Evolutionary conservation across 2,888 invertebrate genomes (phyloP).

Genomic region (Tribolium freemani): DNA sequence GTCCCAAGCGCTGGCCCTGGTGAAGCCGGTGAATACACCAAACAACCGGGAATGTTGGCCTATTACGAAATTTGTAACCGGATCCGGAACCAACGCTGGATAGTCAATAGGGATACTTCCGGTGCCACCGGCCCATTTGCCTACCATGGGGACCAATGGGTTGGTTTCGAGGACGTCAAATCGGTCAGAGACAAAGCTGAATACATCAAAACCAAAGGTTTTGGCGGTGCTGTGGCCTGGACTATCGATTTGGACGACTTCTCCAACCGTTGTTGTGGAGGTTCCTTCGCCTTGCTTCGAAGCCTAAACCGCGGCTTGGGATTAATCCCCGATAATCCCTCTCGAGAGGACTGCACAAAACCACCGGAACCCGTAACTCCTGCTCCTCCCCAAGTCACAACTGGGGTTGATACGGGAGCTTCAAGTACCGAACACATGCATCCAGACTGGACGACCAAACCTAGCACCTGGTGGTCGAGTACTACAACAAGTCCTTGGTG

Average conservation of each 20-base stretch:
- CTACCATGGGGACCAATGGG: slow-evolving; percentile 87
- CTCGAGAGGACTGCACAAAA: slow-evolving; percentile 75
- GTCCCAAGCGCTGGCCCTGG: slow-evolving; percentile 81
- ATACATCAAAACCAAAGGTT: slow-evolving; percentile 80
- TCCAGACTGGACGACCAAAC: slow-evolving; percentile 43
- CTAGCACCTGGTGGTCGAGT: slow-evolving; percentile 58
- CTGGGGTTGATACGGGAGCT: slow-evolving; percentile 74
- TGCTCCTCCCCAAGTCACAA: slow-evolving; percentile 80
- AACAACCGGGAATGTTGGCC: slow-evolving; percentile 89
- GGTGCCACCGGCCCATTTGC: slow-evolving; percentile 83
- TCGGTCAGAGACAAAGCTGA: slow-evolving; percentile 82
- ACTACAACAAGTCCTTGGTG: slow-evolving; percentile 63
- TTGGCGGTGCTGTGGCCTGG: slow-evolving; percentile 90
- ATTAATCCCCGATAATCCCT: slow-evolving; percentile 69
- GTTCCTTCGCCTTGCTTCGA: slow-evolving; percentile 82
- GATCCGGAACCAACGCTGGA: slow-evolving; percentile 79
- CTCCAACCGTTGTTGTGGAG: slow-evolving; percentile 85
- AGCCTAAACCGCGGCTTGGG: slow-evolving; percentile 85
- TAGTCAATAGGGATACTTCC: slow-evolving; percentile 70
- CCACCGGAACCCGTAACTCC: slow-evolving; percentile 83
- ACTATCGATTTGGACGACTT: slow-evolving; percentile 92
- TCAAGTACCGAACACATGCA: slow-evolving; percentile 48
- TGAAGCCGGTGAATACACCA: slow-evolving; percentile 83
- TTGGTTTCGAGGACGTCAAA: slow-evolving; percentile 87
- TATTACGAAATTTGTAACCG: slow-evolving; percentile 89